Percentiles rank a stretch among this genome's conserved stretches.
Evolutionary conservation across 2,797 vertebrate species (phyloP).

Genomic region (Microhierax caerulescens): DNA sequence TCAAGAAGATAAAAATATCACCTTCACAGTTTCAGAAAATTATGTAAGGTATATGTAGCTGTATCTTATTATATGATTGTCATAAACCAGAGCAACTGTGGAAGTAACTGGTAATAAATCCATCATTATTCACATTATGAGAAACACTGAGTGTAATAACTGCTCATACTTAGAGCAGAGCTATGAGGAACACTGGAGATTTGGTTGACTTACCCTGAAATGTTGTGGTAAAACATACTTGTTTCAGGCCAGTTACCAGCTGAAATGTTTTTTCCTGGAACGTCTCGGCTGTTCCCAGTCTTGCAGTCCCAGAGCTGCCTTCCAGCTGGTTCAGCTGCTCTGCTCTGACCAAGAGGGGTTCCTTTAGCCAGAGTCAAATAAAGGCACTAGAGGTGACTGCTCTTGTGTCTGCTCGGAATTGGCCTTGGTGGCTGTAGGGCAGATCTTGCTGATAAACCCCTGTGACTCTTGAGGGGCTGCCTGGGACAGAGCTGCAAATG

Average conservation of each 20-base stretch:
- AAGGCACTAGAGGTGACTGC: neutral
- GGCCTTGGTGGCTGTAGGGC: neutral
- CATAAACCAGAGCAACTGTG: neutral
- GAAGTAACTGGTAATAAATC: constrained; percentile 33
- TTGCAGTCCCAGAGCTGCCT: neutral
- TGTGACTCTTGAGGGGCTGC: neutral
- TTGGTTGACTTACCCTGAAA: constrained; percentile 12
- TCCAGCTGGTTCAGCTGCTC: neutral
- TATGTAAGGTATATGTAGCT: constrained; percentile 5
- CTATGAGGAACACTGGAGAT: neutral
- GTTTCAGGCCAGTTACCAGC: neutral
- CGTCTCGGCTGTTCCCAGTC: neutral
- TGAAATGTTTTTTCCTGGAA: neutral
- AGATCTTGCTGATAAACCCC: neutral
- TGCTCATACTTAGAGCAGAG: neutral
- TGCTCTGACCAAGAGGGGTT: neutral
- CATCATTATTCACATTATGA: neutral
- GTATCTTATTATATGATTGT: neutral
- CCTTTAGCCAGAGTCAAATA: neutral
- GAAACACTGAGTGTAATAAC: neutral
- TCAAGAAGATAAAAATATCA: neutral
- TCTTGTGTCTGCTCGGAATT: neutral
- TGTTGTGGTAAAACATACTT: neutral
- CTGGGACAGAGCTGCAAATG: neutral
- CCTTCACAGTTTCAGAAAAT: neutral